Percentiles rank a stretch among this genome's conserved stretches.
phyloP scores from a whole-genome alignment of 2,888 invertebrate genomes.

The Catotricha subobsoleta region DNA sequence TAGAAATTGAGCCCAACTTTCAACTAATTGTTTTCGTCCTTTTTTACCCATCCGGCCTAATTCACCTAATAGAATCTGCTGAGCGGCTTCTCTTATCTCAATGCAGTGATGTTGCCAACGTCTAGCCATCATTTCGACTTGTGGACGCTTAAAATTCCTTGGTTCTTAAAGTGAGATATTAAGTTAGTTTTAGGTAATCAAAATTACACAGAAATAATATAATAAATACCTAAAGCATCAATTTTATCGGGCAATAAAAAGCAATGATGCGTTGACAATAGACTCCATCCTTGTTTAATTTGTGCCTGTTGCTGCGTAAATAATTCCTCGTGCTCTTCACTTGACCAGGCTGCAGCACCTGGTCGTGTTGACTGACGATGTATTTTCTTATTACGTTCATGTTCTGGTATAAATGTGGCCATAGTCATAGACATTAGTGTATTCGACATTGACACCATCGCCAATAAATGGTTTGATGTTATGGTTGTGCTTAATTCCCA shows the following conservation, averaged over 20 bases:
- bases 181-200: background rate
- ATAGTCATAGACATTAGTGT: constrained; percentile 97
- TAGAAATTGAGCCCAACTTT: constrained; percentile 90
- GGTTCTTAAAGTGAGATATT: constrained; percentile 35
- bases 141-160: constrained; percentile 77
- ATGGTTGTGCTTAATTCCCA: constrained; percentile 93
- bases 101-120: constrained; percentile 98
- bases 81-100: constrained; percentile 93
- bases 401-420: constrained; percentile 80
- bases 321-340: constrained; percentile 67
- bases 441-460: constrained; percentile 87
- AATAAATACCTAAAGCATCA: constrained; percentile 28
- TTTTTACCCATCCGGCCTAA: constrained; percentile 52
- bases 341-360: constrained; percentile 44
- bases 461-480: constrained; percentile 88
- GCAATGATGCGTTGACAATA: constrained; percentile 89
- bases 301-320: constrained; percentile 75
- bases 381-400: constrained; percentile 60
- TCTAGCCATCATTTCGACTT: constrained; percentile 92
- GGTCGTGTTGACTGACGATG: constrained; percentile 43
- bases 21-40: constrained; percentile 81
- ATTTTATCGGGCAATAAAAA: constrained; percentile 90
- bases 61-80: constrained; percentile 86
- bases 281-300: constrained; percentile 94
- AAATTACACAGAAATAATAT: background rate